Evolutionary conservation across 1,140 invertebrate species (phyloP).

Genomic region (Thaumetopoea pityocampa): DNA sequence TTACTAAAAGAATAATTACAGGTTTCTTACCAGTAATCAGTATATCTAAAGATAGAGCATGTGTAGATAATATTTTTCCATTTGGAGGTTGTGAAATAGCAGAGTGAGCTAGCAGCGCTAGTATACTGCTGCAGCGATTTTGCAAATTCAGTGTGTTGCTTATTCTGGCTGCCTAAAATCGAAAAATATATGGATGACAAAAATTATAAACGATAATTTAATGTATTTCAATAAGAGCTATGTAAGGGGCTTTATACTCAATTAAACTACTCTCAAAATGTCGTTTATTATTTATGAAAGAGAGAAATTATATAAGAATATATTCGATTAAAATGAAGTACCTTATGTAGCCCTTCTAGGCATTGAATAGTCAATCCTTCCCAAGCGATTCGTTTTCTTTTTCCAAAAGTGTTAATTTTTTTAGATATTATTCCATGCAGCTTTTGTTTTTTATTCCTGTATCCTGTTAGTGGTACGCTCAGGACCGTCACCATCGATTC

Average conservation of each 20-base stretch:
- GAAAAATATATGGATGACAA: background rate
- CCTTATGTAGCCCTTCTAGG: slow-evolving; percentile 93
- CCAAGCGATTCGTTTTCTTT: slow-evolving; percentile 77
- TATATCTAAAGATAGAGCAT: slow-evolving; percentile 93
- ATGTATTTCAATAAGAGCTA: background rate
- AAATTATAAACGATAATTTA: background rate
- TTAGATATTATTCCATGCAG: slow-evolving; percentile 73
- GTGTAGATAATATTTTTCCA: slow-evolving; percentile 86
- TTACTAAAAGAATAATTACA: too few relatives aligned
- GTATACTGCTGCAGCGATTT: slow-evolving; percentile 88
- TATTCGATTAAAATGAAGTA: too few relatives aligned
- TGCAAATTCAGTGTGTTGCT: slow-evolving; percentile 88
- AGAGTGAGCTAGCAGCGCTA: slow-evolving; percentile 86
- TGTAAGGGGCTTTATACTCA: background rate
- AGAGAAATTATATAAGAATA: too few relatives aligned
- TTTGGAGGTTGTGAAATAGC: slow-evolving; percentile 84
- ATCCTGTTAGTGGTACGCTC: slow-evolving; percentile 83
- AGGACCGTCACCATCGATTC: slow-evolving; percentile 92
- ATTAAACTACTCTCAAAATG: too few relatives aligned
- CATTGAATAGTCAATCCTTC: slow-evolving; percentile 88
- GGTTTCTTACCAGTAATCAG: slow-evolving; percentile 78
- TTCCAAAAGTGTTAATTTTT: slow-evolving; percentile 71
- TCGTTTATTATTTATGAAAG: too few relatives aligned
- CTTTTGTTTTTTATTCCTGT: slow-evolving; percentile 76
- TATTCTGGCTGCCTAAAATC: slow-evolving; percentile 80